phyloP scores from a whole-genome alignment of 2,888 invertebrate species.

The Parochlus steinenii region DNA sequence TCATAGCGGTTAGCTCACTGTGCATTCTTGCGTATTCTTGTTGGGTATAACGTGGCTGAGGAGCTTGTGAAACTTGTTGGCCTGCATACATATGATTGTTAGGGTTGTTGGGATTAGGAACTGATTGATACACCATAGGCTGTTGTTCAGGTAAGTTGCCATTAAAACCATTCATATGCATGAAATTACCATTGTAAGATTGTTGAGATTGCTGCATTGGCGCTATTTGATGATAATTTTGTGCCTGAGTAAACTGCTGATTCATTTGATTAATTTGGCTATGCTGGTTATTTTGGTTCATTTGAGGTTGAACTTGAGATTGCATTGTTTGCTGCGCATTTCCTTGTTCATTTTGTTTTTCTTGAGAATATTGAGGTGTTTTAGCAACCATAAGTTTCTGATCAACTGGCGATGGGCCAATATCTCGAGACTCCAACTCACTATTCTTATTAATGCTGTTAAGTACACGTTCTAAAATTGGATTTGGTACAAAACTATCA shows the following conservation, averaged over 20 bases:
- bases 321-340: conserved; percentile 19
- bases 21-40: conserved; percentile 14
- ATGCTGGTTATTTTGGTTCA: conserved; percentile 21
- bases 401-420: conserved; percentile 10
- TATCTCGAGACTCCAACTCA: conserved; percentile 13
- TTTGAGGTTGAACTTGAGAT: conserved; percentile 23
- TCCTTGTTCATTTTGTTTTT: conserved; percentile 28
- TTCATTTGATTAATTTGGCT: conserved; percentile 21
- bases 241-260: conserved; percentile 33
- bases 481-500: conserved; percentile 80
- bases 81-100: too few relatives aligned
- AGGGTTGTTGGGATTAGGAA: conserved; percentile 23
- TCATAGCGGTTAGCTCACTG: too few relatives aligned
- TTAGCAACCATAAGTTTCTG: too few relatives aligned
- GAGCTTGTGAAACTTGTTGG: too few relatives aligned
- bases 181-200: too few relatives aligned
- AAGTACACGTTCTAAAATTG: conserved; percentile 71
- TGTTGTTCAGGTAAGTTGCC: conserved; percentile 33
- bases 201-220: too few relatives aligned
- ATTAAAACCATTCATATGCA: conserved; percentile 37
- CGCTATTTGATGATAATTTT: too few relatives aligned
- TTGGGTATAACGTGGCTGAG: conserved; percentile 6
- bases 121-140: conserved; percentile 35
- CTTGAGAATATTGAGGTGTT: too few relatives aligned
- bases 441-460: conserved; percentile 24